Base-by-base conservation (phyloP, 2,888 invertebrate species). In the Spodoptera littoralis region DNA sequence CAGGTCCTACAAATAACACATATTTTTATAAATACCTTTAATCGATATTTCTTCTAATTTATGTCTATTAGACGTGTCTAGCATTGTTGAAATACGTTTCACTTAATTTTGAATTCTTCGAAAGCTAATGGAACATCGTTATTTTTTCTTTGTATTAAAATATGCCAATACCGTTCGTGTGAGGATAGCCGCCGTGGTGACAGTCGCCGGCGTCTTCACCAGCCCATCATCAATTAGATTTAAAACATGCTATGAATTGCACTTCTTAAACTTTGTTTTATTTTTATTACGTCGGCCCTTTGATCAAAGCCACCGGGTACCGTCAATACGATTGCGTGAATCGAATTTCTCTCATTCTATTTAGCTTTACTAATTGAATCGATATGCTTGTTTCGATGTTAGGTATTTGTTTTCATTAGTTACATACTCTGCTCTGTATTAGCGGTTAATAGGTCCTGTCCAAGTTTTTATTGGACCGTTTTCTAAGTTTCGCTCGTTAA, bases 391-490 rank as follows among this genome's bases (percentile, higher is more conserved):
- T 83, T 79, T 66, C 75, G 78, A 77, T 74, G 79, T 81, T 87
- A 84, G 82, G 84, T 83, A 88, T 89, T 89, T 82, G 85, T 86
- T 88, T 85, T 88, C 85, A 88, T 90, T 86, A 85, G 85, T 83
- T 83, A 81, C 81, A 78, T 77, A 65, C 69, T 67, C 51, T 47
- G 30, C 1, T 24, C 55, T 58, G 56, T 70, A 70, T 79, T 68
- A 78, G 65, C 69, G 67, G 72, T 46, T 76, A 78, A 74, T 78
- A 60, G 67, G 61, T 48, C 44, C 49, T 58, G 54, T 65, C 49
- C 47, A 44, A 47, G 36, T 74, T 68, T 73, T 79, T 71, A 69
- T 73, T 53, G 11, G 36, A 41, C 57, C 36, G 41, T 68, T 67
- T 67, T 73, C 51, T 61, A 65, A 66, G 50, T 24, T 56, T 49